A percentile compares a stretch with the other conserved stretches of the same genome.
These are phyloP conservation scores for Hypsibius dujardini DNA, from an alignment of 1,140 invertebrate species.

Conservation along the genomic window DNA sequence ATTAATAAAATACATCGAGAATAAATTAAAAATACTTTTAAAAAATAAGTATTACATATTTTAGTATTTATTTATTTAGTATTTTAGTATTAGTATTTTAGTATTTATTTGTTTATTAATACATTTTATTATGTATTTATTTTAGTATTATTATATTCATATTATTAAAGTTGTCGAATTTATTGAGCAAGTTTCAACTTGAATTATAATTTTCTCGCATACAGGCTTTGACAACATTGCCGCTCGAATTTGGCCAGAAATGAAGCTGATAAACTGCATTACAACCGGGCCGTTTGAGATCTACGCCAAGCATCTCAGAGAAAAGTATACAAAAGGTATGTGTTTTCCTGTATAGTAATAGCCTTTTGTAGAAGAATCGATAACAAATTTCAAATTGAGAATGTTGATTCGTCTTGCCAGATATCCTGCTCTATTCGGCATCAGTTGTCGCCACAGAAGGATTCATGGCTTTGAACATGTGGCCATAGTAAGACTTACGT, in stretches of 20 bases:
- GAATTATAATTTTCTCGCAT: not conserved
- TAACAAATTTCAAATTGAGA: not conserved
- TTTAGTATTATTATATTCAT: too few relatives aligned
- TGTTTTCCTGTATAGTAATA: not conserved
- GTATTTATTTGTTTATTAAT: not conserved
- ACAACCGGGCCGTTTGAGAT: not conserved
- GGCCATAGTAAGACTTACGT: not conserved
- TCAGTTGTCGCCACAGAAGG: not conserved
- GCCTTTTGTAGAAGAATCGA: not conserved
- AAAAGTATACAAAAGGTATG: not conserved
- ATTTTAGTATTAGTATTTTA: not conserved
- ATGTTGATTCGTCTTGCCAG: not conserved
- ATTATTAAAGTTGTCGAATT: not conserved
- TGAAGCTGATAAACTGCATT: not conserved
- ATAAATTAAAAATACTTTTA: too few relatives aligned
- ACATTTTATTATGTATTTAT: not conserved
- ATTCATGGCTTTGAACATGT: not conserved
- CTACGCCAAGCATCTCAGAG: not conserved
- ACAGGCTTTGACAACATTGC: not conserved
- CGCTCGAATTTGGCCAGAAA: not conserved
- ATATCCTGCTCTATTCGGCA: slow-evolving; percentile 4
- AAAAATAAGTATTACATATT: not conserved
- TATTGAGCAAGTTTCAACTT: not conserved
- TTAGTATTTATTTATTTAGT: not conserved
- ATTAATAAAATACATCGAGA: too few relatives aligned